Evolutionary conservation across 2,888 invertebrate genomes (phyloP).

Genomic region (Parnassius glacialis): DNA sequence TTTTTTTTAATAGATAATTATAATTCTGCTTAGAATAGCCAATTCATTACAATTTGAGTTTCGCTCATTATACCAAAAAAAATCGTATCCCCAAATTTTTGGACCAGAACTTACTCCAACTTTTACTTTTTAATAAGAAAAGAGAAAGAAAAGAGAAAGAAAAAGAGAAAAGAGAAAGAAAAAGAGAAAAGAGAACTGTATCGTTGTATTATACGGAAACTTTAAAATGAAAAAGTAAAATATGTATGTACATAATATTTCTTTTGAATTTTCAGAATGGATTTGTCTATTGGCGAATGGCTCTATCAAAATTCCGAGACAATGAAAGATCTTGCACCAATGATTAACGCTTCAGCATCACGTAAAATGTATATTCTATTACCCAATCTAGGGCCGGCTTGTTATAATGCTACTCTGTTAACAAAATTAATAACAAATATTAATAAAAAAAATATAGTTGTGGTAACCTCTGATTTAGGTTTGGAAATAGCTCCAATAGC

Average conservation of each 20-base stretch:
- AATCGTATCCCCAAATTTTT: too few species aligned
- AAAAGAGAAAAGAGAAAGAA: too few species aligned
- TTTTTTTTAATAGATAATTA: too few species aligned
- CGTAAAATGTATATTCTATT: slow-evolving; percentile 73
- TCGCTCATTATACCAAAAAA: too few species aligned
- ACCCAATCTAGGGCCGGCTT: slow-evolving; percentile 78
- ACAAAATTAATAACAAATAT: slow-evolving; percentile 58
- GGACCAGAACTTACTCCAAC: too few species aligned
- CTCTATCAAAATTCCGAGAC: slow-evolving; percentile 50
- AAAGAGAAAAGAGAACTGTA: too few species aligned
- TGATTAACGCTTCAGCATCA: slow-evolving; percentile 73
- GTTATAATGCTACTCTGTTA: slow-evolving; percentile 79
- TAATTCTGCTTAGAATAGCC: too few species aligned
- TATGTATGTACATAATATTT: slow-evolving; percentile 25
- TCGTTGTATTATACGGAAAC: too few species aligned
- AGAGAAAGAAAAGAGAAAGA: too few species aligned
- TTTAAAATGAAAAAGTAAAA: too few species aligned
- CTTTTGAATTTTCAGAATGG: slow-evolving; percentile 43
- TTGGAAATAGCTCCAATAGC: slow-evolving; percentile 62
- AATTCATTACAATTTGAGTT: too few species aligned
- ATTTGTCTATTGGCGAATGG: slow-evolving; percentile 62
- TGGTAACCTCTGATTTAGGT: slow-evolving; percentile 80
- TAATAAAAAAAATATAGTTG: slow-evolving; percentile 74
- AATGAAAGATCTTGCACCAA: slow-evolving; percentile 66
- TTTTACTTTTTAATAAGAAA: too few species aligned